Conservation (phyloP, 1,140 invertebrate genomes). For the Brachystomella parvula region DNA sequence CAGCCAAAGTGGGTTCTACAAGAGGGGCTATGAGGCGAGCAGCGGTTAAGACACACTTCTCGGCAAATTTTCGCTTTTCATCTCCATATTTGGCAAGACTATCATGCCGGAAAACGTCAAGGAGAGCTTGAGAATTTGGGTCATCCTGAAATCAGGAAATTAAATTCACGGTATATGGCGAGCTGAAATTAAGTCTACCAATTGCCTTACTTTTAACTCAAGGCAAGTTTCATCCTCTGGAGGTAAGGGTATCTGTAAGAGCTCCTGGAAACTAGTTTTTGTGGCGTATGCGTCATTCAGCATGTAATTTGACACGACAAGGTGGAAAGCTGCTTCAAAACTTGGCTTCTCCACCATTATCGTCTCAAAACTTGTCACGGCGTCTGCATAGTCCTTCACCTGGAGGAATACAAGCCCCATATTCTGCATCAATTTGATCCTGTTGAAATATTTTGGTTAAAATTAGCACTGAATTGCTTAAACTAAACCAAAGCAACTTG, state of each 20-base stretch:
- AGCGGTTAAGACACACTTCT: conserved; percentile 74
- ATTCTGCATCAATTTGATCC: conserved; percentile 96
- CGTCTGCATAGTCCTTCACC: conserved; percentile 92
- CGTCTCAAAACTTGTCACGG: conserved; percentile 93
- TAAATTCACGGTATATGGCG: too few species aligned
- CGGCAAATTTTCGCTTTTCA: conserved; percentile 63
- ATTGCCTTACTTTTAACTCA: background rate
- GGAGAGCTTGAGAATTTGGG: conserved; percentile 58
- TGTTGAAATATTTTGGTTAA: conserved; percentile 42
- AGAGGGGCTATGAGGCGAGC: conserved; percentile 82
- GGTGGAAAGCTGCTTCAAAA: conserved; percentile 55
- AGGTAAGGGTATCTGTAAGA: background rate
- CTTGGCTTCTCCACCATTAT: conserved; percentile 91
- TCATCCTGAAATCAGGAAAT: too few species aligned
- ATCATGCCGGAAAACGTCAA: conserved; percentile 70
- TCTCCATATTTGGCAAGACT: conserved; percentile 65
- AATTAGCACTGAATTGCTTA: background rate
- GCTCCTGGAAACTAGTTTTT: conserved; percentile 1
- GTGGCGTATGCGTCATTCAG: background rate
- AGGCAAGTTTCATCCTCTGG: background rate
- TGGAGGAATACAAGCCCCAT: conserved; percentile 91
- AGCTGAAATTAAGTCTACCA: too few species aligned
- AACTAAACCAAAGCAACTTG: background rate
- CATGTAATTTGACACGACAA: background rate
- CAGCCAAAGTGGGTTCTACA: conserved; percentile 67